Conservation (phyloP, 2,888 invertebrate genomes). For the Andrena praecox region DNA sequence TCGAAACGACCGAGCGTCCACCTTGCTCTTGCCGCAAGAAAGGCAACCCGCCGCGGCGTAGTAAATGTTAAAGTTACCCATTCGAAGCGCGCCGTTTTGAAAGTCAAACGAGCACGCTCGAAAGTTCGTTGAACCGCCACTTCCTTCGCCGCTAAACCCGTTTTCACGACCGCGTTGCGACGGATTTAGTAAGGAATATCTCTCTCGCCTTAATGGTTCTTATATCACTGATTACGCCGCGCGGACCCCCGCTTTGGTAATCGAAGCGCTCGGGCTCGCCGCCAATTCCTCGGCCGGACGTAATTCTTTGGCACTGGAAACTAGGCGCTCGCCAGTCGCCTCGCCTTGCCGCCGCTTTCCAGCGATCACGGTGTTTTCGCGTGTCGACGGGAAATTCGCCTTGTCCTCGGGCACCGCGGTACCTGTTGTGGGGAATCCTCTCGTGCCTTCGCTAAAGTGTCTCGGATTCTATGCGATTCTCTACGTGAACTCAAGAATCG, state of each 20-base stretch:
- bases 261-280: conserved; percentile 53
- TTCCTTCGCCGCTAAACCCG: conserved; percentile 62
- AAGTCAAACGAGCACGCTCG: conserved; percentile 66
- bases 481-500: not conserved
- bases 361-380: not conserved
- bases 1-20: conserved; percentile 39
- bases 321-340: not conserved
- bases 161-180: conserved; percentile 66
- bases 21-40: conserved; percentile 11
- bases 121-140: conserved; percentile 67
- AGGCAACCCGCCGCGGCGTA: conserved; percentile 30
- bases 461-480: not conserved
- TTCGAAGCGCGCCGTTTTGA: conserved; percentile 65
- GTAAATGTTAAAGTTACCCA: conserved; percentile 67
- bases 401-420: not conserved
- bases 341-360: not conserved
- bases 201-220: conserved; percentile 67
- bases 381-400: not conserved
- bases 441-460: not conserved
- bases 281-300: conserved; percentile 44
- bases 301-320: conserved; percentile 22
- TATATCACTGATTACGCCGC: conserved; percentile 66
- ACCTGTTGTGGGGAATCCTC: not conserved
- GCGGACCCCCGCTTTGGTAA: conserved; percentile 31
- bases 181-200: conserved; percentile 69